Evolutionary conservation across 2,797 vertebrate genomes (phyloP), one percentile per base, ranked within the genome.

Genomic region (Micropoecilia bifurca): DNA sequence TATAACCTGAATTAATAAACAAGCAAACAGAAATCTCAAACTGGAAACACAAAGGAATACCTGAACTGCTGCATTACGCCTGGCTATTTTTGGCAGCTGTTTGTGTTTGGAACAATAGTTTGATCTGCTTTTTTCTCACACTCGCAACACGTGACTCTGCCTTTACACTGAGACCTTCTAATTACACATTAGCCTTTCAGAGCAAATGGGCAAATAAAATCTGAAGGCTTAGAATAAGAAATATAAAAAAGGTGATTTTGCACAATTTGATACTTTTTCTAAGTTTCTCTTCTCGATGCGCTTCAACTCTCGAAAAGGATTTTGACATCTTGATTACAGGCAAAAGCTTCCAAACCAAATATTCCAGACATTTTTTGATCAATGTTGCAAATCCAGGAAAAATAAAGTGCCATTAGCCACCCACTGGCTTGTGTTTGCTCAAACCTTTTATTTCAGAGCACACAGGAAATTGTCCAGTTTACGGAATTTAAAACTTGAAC

Each of bases 341-440:
- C 8, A 36, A 43, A 41, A 43, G 33, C 36, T 30, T 77, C 48
- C 63, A 77, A 77, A 71, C 39, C 30, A 77, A 71, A 77, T 55
- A 33, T 77, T 53, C 39, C 63, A 28, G 75, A 33, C 36, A 25
- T 48, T 69, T 69, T 18, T 61, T 57, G 18, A 68, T 69, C 8
- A 39, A 25, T 39, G 28, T 50, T 77, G 59, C 20, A 25, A 75
- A 30, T 61, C n/a, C n/a, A 46, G 55, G 41, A 61, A 61, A 30
- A 46, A 45, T 61, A 61, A 75, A 75, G 41, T 41, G 25, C 22
- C 20, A 36, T 74, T 39, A 55, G 73, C 73, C 48, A 55, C 55
- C 55, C n/a, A 41, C 43, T 47, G 74, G 50, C 57, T 47, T 20
- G 47, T 76, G 33, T 68, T 76, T 76, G 45, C 45, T 68, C 22